Evolutionary conservation across 2,113 vertebrate species (phyloP).

Genomic region (Caloenas nicobarica): DNA sequence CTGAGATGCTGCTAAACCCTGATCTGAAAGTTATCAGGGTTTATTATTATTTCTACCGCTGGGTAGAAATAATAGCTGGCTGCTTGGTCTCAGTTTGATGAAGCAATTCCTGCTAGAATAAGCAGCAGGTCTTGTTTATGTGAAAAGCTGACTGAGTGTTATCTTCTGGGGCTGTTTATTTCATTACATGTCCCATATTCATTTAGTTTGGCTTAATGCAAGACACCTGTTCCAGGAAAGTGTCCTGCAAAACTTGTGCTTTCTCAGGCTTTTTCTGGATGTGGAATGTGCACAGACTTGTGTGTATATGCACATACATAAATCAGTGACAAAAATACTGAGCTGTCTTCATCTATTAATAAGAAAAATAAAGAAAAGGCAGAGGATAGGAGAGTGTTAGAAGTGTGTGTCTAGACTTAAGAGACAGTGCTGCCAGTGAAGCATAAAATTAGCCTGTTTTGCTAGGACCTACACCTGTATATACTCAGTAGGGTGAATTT

Average conservation of each 20-base stretch:
- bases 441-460: not conserved
- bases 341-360: not conserved
- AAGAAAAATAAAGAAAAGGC: conserved; percentile 25
- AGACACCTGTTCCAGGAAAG: conserved; percentile 43
- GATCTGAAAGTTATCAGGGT: not conserved
- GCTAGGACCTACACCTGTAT: not conserved
- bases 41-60: too few relatives aligned
- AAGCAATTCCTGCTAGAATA: not conserved
- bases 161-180: not conserved
- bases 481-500: not conserved
- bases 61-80: not conserved
- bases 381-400: not conserved
- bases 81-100: not conserved
- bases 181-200: conserved; percentile 15
- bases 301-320: not conserved
- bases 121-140: conserved; percentile 32
- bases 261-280: conserved; percentile 33
- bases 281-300: not conserved
- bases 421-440: not conserved
- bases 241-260: not conserved
- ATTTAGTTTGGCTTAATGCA: conserved; percentile 46
- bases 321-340: not conserved
- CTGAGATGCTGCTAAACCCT: not conserved
- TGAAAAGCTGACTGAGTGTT: not conserved
- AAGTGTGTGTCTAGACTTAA: not conserved